Percentiles rank a stretch among this genome's conserved stretches.
phyloP scores from a whole-genome alignment of 2,113 vertebrate species.

The Ptilorrhoa leucosticta region DNA sequence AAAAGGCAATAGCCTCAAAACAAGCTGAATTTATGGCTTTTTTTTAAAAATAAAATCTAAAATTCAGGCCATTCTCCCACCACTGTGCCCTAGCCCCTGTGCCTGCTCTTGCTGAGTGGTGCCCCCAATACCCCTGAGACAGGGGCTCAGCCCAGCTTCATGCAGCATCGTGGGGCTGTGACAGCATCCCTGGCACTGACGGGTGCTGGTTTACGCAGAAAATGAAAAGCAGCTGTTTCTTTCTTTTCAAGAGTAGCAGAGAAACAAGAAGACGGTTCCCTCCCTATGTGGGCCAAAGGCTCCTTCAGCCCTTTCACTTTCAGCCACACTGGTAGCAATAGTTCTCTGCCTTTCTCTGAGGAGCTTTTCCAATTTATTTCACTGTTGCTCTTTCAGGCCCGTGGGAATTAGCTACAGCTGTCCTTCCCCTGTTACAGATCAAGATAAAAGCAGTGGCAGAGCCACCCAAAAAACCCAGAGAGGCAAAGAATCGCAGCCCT shows the following conservation, averaged over 20 bases:
- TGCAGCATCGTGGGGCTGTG: rapidly evolving
- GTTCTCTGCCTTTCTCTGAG: not conserved
- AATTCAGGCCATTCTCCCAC: not conserved
- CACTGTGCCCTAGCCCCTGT: not conserved
- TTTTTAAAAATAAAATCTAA: not conserved
- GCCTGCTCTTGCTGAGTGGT: not conserved
- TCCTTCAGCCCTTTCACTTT: constrained; percentile 27
- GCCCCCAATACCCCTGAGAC: rapidly evolving
- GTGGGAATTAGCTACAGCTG: not conserved
- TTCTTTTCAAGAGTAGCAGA: constrained; percentile 13
- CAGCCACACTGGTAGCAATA: not conserved
- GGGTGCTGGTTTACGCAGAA: not conserved
- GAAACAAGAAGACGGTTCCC: constrained; percentile 6
- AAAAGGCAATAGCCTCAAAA: not conserved
- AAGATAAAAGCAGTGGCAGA: not conserved
- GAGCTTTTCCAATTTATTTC: not conserved
- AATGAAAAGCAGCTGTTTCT: constrained; percentile 6
- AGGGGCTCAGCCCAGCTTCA: not conserved
- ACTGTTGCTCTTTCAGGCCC: not conserved
- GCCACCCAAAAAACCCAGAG: not conserved
- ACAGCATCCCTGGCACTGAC: not conserved
- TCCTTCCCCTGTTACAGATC: not conserved
- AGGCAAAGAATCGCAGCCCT: not conserved
- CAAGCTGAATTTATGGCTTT: not conserved
- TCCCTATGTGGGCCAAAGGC: not conserved